phyloP scores from a whole-genome alignment of 1,140 invertebrate species.

The Gyrodactylus salaris region DNA sequence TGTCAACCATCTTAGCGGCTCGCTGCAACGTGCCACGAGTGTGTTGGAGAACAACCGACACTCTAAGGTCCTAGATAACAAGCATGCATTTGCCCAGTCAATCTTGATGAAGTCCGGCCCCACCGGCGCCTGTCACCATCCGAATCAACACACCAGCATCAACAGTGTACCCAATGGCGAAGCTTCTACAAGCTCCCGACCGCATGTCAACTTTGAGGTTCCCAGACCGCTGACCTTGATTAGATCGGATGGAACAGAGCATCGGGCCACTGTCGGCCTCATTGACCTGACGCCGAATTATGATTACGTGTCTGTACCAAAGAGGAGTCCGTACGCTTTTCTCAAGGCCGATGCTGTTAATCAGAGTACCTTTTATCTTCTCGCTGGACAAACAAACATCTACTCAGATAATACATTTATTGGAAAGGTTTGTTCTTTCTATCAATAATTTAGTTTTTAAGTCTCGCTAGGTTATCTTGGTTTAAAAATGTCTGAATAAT shows the following conservation, averaged over 20 bases:
- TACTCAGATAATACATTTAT: constrained; percentile 22
- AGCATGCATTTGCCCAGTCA: neutral
- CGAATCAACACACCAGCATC: neutral
- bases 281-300: constrained; percentile 16
- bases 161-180: neutral
- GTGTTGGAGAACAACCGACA: neutral
- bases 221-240: neutral
- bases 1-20: neutral
- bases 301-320: constrained; percentile 17
- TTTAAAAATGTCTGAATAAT: too few relatives aligned
- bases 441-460: neutral
- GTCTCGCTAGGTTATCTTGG: too few relatives aligned
- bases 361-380: constrained; percentile 15
- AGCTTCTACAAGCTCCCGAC: neutral
- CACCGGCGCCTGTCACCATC: neutral
- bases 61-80: neutral
- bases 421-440: constrained; percentile 14
- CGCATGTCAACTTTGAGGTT: neutral
- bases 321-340: constrained; percentile 15
- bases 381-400: constrained; percentile 17
- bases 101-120: neutral
- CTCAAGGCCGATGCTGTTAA: constrained; percentile 18
- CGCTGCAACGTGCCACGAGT: neutral
- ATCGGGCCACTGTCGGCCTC: constrained; percentile 14
- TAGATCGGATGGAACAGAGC: neutral